These are phyloP conservation scores for Champsocephalus gunnari DNA, from an alignment of 2,797 vertebrate genomes.

Conservation along the genomic window DNA sequence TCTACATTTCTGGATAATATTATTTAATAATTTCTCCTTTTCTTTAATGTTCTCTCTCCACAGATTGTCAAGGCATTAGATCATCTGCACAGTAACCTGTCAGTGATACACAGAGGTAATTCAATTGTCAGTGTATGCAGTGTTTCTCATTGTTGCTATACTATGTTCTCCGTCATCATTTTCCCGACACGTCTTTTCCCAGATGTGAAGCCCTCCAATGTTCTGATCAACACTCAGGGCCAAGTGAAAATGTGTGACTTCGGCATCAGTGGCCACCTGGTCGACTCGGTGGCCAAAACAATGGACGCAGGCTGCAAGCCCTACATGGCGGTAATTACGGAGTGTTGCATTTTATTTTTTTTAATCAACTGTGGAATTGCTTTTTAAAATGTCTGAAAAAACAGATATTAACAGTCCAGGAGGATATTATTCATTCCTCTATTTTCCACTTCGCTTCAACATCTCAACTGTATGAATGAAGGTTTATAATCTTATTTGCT, in stretches of 20 bases:
- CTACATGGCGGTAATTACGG: slow-evolving; percentile 95
- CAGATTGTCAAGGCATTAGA: slow-evolving; percentile 99
- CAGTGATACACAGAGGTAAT: slow-evolving; percentile 98
- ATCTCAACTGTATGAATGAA: not conserved
- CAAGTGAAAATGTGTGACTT: slow-evolving; percentile 99
- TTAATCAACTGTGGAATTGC: slow-evolving; percentile 5
- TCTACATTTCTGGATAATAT: not conserved
- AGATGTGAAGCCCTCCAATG: slow-evolving; percentile 99
- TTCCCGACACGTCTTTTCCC: slow-evolving; percentile 20
- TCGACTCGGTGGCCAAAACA: slow-evolving; percentile 98
- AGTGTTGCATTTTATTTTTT: not conserved
- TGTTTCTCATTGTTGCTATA: not conserved
- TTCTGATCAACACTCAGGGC: slow-evolving; percentile 96
- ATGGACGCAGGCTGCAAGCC: slow-evolving; percentile 99
- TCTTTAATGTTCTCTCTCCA: slow-evolving; percentile 44
- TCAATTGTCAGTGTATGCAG: not conserved
- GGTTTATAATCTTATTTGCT: not conserved
- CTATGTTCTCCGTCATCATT: not conserved
- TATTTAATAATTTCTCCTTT: not conserved
- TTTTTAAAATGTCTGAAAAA: not conserved
- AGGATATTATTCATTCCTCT: slow-evolving; percentile 1
- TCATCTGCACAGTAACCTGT: slow-evolving; percentile 97
- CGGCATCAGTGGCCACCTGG: slow-evolving; percentile 98
- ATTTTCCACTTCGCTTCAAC: not conserved
- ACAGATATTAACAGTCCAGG: not conserved